These are phyloP conservation scores for Lipophrys pholis DNA, from an alignment of 2,113 vertebrate genomes.

Conservation along the genomic window DNA sequence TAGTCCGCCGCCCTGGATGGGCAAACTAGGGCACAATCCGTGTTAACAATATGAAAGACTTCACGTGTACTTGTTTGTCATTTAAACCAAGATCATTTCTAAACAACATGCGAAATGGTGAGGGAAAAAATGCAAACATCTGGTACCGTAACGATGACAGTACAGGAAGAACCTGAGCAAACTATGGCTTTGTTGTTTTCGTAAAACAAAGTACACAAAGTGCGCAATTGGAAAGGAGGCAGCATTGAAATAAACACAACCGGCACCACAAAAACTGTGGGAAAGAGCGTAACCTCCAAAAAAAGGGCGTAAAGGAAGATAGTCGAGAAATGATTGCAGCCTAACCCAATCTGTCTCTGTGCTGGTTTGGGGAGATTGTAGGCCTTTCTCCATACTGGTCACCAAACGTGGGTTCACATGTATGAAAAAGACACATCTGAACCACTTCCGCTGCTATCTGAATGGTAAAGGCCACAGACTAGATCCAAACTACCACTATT, in stretches of 20 bases:
- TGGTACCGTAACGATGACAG: slow-evolving; percentile 11
- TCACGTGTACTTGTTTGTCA: not conserved
- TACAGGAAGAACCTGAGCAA: slow-evolving; percentile 43
- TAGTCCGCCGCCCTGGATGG: slow-evolving; percentile 49
- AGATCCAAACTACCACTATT: slow-evolving; percentile 66
- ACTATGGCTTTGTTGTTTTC: slow-evolving; percentile 53
- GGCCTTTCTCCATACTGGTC: slow-evolving; percentile 63
- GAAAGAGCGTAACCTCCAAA: slow-evolving; percentile 37
- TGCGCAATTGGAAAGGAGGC: slow-evolving; percentile 44
- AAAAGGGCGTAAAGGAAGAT: slow-evolving; percentile 45
- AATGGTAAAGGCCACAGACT: slow-evolving; percentile 46
- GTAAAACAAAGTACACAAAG: slow-evolving; percentile 56
- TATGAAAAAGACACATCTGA: slow-evolving; percentile 53
- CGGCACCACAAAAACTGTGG: slow-evolving; percentile 47
- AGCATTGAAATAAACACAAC: slow-evolving; percentile 60
- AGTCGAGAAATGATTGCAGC: slow-evolving; percentile 37
- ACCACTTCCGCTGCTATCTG: slow-evolving; percentile 61
- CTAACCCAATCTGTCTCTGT: slow-evolving; percentile 44
- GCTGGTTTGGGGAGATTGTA: slow-evolving; percentile 73
- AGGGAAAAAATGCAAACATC: slow-evolving; percentile 27
- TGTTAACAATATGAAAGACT: slow-evolving; percentile 42
- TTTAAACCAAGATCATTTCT: slow-evolving; percentile 48
- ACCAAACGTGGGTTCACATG: slow-evolving; percentile 51
- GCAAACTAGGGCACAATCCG: slow-evolving; percentile 42
- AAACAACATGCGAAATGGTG: slow-evolving; percentile 32